Base-by-base conservation (phyloP, 2,888 invertebrate genomes). In the Lordiphosa fenestrarum region DNA sequence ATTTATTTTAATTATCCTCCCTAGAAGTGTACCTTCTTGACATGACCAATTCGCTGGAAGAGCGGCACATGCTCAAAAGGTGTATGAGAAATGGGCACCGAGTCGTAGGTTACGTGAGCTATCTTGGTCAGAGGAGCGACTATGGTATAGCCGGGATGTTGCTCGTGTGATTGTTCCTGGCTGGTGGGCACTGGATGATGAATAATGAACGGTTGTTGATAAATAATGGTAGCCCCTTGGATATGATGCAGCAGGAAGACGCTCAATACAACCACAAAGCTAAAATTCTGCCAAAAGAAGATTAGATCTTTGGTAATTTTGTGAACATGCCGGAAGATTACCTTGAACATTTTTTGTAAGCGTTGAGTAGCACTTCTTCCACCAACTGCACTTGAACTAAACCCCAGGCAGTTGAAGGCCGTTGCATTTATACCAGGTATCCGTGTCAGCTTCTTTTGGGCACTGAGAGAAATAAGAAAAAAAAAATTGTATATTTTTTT, bases 101-200 rank as follows among this genome's bases (percentile, higher is more conserved):
- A 86, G 19, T 85, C 86, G 57, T 86, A 85, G 56, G 86, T 84
- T 15, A 85, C 76, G 23, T 86, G 85, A 2, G 84, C 86, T 19
- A 86, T 66, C 65, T 86, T 82, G 4, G 85, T 82, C 3, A 86
- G 66, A 0, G 86, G 80, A 0, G 82, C 86, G 15, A 85, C 85
- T 40, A 86, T 71, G 25, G 80, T 84, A 36, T 80, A 77, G 39
- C 82, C 85, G 21, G 85, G 75, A 61, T 85, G 84, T 3, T 63
- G 68, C 3, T 68, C 60, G 47, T 60, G 25, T 7, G 33, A 12
- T 40, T 39, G 9, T 23, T 48, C 63, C 54, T 53, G 35, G n/a
- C 47, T 15, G 4, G 40, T 21, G n/a, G 55, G 47, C 50, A 51
- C 33, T 4, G 58, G 44, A 41, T 50, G 40, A 21, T 64, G 63